Evolutionary conservation across 2,797 vertebrate species (phyloP).

Genomic region (Streptopelia turtur): DNA sequence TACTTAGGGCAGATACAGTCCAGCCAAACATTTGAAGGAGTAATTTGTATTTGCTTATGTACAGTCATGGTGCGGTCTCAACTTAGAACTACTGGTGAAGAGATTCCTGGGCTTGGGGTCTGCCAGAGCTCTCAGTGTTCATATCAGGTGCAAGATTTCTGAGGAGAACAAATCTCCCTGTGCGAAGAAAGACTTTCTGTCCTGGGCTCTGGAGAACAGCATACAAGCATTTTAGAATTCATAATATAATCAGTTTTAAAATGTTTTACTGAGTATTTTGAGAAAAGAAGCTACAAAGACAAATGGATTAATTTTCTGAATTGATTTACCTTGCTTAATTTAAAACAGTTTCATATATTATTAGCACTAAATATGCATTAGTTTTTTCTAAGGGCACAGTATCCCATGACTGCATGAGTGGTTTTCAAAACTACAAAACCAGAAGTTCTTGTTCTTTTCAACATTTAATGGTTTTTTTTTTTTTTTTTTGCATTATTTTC

Average conservation of each 20-base stretch:
- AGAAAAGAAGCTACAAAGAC: conserved; percentile 33
- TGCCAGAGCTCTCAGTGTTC: neutral
- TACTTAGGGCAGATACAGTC: neutral
- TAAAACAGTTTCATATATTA: conserved; percentile 33
- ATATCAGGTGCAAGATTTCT: neutral
- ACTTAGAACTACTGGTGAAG: neutral
- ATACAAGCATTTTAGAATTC: neutral
- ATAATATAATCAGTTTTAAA: neutral
- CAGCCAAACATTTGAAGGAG: neutral
- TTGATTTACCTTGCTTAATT: conserved; percentile 36
- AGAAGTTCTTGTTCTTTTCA: conserved; percentile 41
- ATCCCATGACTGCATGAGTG: neutral
- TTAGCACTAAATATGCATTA: conserved; percentile 30
- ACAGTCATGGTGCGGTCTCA: neutral
- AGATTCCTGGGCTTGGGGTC: neutral
- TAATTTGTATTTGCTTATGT: neutral
- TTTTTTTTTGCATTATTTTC: conserved; percentile 20
- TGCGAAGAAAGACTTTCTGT: neutral
- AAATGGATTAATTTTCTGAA: conserved; percentile 56
- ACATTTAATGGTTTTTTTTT: conserved; percentile 4
- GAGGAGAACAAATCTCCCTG: neutral
- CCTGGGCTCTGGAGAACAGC: neutral
- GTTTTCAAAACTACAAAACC: conserved; percentile 30
- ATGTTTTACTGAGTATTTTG: conserved; percentile 5
- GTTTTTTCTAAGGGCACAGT: conserved; percentile 5